A percentile compares a stretch with the other conserved stretches of the same genome.
phyloP scores from a whole-genome alignment of 2,888 invertebrate genomes.

The Entomobrya proxima region DNA sequence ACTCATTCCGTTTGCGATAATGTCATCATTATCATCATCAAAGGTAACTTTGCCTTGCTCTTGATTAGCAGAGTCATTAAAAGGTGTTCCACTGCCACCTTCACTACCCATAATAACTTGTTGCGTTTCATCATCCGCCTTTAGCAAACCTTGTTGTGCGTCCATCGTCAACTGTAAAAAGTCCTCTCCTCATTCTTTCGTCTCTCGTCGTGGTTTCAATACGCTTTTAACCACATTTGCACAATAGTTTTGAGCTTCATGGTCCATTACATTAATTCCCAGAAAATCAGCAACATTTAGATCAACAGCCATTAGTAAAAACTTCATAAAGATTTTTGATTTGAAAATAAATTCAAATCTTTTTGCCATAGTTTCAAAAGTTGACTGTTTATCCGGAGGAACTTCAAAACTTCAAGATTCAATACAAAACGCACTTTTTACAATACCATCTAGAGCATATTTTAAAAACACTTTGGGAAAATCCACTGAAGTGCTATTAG shows the following conservation, averaged over 20 bases:
- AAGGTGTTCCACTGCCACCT: too few species aligned
- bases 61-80: too few species aligned
- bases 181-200: slow-evolving; percentile 79
- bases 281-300: slow-evolving; percentile 77
- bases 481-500: slow-evolving; percentile 77
- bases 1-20: slow-evolving; percentile 47
- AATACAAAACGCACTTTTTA: slow-evolving; percentile 82
- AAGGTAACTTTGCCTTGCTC: not conserved
- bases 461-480: slow-evolving; percentile 81
- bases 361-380: slow-evolving; percentile 79
- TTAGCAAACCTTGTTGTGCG: slow-evolving; percentile 78
- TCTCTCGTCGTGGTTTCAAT: slow-evolving; percentile 79
- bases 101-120: too few species aligned
- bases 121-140: too few species aligned
- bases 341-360: slow-evolving; percentile 76
- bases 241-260: slow-evolving; percentile 78
- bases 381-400: slow-evolving; percentile 76
- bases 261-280: slow-evolving; percentile 76
- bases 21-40: slow-evolving; percentile 37
- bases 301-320: slow-evolving; percentile 76
- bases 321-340: slow-evolving; percentile 75
- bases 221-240: slow-evolving; percentile 79
- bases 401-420: slow-evolving; percentile 81
- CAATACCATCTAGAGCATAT: slow-evolving; percentile 82
- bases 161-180: slow-evolving; percentile 81